Base-by-base conservation (phyloP, 2,797 vertebrate species). In the Macropodus opercularis region DNA sequence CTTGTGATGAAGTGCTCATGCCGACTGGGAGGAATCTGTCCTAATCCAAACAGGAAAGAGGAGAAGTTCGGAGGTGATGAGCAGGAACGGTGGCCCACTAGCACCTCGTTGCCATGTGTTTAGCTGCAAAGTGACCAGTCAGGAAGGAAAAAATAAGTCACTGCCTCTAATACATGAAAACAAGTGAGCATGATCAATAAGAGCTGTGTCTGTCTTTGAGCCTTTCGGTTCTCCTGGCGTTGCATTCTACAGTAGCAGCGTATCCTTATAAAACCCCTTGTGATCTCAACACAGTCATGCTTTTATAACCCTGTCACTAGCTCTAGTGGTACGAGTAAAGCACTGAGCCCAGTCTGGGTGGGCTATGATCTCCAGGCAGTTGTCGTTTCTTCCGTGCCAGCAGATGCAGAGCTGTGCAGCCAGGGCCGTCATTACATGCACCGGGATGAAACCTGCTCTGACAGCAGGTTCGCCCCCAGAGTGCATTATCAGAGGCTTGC, bases 401-500 rank as follows among this genome's bases (percentile, higher is more conserved):
- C 62, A 75, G 77, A 72, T 57, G 75, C 62, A 43, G 61, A 61
- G 74, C 57, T 13, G 32, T 32, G 66, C 64, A 63, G 69, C 74
- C 60, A 42, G 57, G 54, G 53, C 54, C 26, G 14, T 63, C 69
- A 56, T 68, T 59, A 53, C 43, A 50, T 36, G 51, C 48, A 69
- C 40, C 0, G n/a, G 69, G 65, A 75, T 35, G 2, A 78, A 83
- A 79, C 68, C 65, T 75, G 70, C 69, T 80, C 70, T 77, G 73
- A 85, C 79, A 83, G 80, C 68, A 65, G 62, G 68, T 63, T 73
- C 8, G 11, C 35, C 66, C 60, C 56, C 36, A 42, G 42, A 75
- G 62, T 59, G 44, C 31, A 53, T 66, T 44, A 64, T 77, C 73
- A 79, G 59, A 81, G 48, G 58, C 51, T 74, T 5, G 12, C 71